These are phyloP conservation scores for Cephus spinipes DNA, from an alignment of 2,888 invertebrate genomes.

Conservation along the genomic window DNA sequence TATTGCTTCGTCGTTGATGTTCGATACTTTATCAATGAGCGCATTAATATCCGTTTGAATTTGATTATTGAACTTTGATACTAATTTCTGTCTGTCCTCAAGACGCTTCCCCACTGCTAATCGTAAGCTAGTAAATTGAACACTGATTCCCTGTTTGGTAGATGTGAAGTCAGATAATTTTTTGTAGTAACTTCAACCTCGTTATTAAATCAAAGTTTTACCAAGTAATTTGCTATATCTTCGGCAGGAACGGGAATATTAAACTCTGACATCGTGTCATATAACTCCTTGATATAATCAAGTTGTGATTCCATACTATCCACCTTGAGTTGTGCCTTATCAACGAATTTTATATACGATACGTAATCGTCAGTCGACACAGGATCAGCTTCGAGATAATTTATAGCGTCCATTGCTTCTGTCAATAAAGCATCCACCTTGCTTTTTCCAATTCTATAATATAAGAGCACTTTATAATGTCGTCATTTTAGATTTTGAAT, in stretches of 20 bases:
- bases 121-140: constrained; percentile 73
- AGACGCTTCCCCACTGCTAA: constrained; percentile 78
- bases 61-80: constrained; percentile 78
- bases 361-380: constrained; percentile 80
- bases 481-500: neutral
- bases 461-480: constrained; percentile 5
- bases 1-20: constrained; percentile 78
- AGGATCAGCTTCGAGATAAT: constrained; percentile 72
- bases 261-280: constrained; percentile 86
- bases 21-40: constrained; percentile 79
- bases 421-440: constrained; percentile 69
- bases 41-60: constrained; percentile 83
- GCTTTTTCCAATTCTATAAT: constrained; percentile 73
- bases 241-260: constrained; percentile 79
- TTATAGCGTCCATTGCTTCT: constrained; percentile 74
- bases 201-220: constrained; percentile 31
- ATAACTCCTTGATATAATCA: constrained; percentile 85
- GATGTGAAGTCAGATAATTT: constrained; percentile 15
- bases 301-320: constrained; percentile 78
- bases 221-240: constrained; percentile 74
- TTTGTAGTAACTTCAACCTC: neutral
- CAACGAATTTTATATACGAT: constrained; percentile 77
- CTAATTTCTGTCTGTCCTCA: constrained; percentile 77
- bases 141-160: constrained; percentile 70
- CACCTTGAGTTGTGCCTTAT: constrained; percentile 75